Base-by-base conservation (phyloP, 2,888 invertebrate species). In the Zeuzera pyrina region DNA sequence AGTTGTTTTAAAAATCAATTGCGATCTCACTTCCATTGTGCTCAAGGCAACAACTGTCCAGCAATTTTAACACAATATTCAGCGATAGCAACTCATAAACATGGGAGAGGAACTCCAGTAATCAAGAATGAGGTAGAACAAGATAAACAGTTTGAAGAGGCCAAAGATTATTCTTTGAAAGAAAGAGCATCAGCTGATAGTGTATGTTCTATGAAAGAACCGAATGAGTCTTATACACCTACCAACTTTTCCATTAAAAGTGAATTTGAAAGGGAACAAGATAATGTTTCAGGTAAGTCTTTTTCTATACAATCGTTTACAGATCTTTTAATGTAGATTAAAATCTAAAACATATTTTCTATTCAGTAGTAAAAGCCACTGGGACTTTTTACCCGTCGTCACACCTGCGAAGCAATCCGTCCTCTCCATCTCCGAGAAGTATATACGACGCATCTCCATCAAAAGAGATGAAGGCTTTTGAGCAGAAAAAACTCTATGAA, bases 321-420 rank as follows among this genome's bases (percentile, higher is more conserved):
- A 26, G 12, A 15, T 15, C n/a, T 22, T 1, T 22, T 4, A 22
- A 22, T 10, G n/a, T 22, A 12, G 12, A 25, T 12, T 12, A 25
- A 30, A 13, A 29, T 32, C 19, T 33, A 47, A 42, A 38, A 38
- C 42, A 43, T 44, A 45, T 57, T 38, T 71, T 77, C 36, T 59
- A 89, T 90, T 84, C 89, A 92, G 91, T 94, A 87, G 93, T 95
- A 86, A 94, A 94, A 90, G 93, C 94, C 78, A 89, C 93, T 61
- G 94, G 95, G 74, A 94, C 94, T 72, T 95, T 92, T 86, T 94
- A 93, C 84, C 95, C 95, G 63, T 88, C 93, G 56, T 92, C 91
- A 51, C 83, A 84, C 38, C 70, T 83, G 60, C 66, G 87, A 64
- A 85, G 84, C 74, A 84, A 85, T 47, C 68, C 86, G 35, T 84